These are phyloP conservation scores for Choreutis nemorana DNA, from an alignment of 2,888 invertebrate genomes.

Conservation along the genomic window DNA sequence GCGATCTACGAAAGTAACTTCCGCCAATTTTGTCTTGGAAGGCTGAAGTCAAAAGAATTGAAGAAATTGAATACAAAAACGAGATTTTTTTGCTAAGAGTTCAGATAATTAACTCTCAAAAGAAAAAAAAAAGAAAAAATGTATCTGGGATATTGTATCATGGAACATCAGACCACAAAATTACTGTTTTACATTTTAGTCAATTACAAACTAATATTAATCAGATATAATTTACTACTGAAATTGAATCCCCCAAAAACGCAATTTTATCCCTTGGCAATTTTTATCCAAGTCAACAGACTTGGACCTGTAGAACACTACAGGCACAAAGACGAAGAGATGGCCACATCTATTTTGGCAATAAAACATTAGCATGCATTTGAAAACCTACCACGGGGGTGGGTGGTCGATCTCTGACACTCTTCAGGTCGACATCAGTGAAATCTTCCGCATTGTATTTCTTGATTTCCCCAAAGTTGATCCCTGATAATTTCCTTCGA, in stretches of 20 bases:
- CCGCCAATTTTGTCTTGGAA: slow-evolving; percentile 44
- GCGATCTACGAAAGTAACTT: slow-evolving; percentile 45
- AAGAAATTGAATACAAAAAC: too few species aligned
- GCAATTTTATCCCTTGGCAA: not conserved
- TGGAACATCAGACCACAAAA: too few species aligned
- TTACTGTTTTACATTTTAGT: too few species aligned
- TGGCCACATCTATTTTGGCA: too few species aligned
- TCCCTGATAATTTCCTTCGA: slow-evolving; percentile 14
- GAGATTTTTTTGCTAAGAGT: not conserved
- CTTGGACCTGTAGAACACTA: too few species aligned
- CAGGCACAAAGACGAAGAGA: too few species aligned
- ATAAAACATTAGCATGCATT: not conserved
- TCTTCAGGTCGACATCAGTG: slow-evolving; percentile 35
- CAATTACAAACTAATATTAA: too few species aligned
- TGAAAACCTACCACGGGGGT: slow-evolving; percentile 42
- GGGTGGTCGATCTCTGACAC: slow-evolving; percentile 33
- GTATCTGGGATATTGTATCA: too few species aligned
- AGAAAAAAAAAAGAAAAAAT: too few species aligned
- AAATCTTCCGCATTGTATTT: slow-evolving; percentile 22
- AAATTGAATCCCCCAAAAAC: too few species aligned
- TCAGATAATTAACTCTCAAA: not conserved
- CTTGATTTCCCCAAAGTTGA: slow-evolving; percentile 33
- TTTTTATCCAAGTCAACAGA: not conserved
- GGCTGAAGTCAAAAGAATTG: slow-evolving; percentile 27
- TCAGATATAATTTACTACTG: too few species aligned